Conservation (phyloP, 2,797 vertebrate species). For the Helicolenus hilgendorfi region DNA sequence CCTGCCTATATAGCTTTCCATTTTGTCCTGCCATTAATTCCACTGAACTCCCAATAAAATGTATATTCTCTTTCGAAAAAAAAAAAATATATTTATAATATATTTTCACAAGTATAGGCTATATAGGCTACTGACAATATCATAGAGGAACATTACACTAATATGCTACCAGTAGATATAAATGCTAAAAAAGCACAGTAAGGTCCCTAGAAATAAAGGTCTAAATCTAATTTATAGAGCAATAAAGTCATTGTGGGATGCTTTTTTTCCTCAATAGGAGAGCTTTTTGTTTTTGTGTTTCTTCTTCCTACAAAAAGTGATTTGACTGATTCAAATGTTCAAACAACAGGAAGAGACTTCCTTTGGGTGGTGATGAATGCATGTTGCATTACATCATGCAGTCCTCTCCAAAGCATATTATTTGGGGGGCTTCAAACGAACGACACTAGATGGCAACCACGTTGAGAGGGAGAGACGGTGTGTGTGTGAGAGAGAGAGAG, state of each 20-base stretch:
- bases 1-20: too few species aligned
- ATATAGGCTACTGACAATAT: too few species aligned
- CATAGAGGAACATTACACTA: too few species aligned
- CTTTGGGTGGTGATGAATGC: conserved; percentile 13
- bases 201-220: neutral
- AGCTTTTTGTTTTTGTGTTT: neutral
- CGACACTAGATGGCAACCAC: conserved; percentile 92
- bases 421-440: conserved; percentile 66
- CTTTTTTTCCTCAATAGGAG: neutral
- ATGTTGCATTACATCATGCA: conserved; percentile 81
- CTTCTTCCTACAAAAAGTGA: neutral
- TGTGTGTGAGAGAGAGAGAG: neutral
- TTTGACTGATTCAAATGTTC: conserved; percentile 7
- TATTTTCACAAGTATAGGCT: too few species aligned
- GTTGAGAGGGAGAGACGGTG: conserved; percentile 64
- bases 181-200: neutral
- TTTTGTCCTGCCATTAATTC: too few species aligned
- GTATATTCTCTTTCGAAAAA: too few species aligned
- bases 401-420: conserved; percentile 39
- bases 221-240: neutral
- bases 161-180: too few species aligned
- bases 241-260: neutral
- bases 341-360: conserved; percentile 6
- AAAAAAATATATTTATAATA: too few species aligned
- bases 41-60: too few species aligned